These are phyloP conservation scores for Pitangus sulphuratus DNA, from an alignment of 2,797 vertebrate species.

Conservation along the genomic window DNA sequence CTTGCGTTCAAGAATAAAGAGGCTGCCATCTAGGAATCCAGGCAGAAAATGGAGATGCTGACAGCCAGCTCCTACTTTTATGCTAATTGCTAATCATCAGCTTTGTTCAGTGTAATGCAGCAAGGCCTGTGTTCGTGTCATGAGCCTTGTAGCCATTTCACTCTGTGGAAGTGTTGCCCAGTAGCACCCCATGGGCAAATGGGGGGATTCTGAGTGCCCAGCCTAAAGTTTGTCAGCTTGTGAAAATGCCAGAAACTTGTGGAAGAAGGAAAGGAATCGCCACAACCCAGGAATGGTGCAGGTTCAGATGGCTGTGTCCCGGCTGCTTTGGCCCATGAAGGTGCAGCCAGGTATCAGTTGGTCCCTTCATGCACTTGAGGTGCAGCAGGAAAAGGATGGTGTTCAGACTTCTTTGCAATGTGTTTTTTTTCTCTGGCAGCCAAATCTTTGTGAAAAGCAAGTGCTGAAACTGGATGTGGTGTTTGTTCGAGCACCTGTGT, in stretches of 20 bases:
- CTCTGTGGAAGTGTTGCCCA: not conserved
- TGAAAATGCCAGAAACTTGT: not conserved
- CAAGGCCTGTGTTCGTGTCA: conserved; percentile 10
- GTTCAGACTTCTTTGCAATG: not conserved
- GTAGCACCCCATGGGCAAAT: not conserved
- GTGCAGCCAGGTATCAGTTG: not conserved
- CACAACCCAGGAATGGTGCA: not conserved
- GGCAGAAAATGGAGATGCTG: conserved; percentile 69
- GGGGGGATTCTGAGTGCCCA: not conserved
- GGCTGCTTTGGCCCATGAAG: not conserved
- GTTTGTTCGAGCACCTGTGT: not conserved
- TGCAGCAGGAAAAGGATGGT: not conserved
- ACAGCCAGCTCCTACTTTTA: conserved; percentile 63
- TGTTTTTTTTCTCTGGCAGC: not conserved
- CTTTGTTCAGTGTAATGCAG: conserved; percentile 49
- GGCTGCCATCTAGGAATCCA: conserved; percentile 69
- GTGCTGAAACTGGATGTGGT: not conserved
- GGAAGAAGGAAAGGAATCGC: not conserved
- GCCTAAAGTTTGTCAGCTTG: not conserved
- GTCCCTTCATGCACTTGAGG: not conserved
- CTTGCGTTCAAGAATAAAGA: conserved; percentile 74
- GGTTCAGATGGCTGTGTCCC: not conserved
- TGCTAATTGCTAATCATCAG: conserved; percentile 69
- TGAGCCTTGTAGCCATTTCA: conserved; percentile 6
- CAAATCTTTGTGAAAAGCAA: not conserved